A percentile compares a stretch with the other conserved stretches of the same genome.
phyloP scores from a whole-genome alignment of 2,113 vertebrate species.

The Vulpes ferrilata region DNA sequence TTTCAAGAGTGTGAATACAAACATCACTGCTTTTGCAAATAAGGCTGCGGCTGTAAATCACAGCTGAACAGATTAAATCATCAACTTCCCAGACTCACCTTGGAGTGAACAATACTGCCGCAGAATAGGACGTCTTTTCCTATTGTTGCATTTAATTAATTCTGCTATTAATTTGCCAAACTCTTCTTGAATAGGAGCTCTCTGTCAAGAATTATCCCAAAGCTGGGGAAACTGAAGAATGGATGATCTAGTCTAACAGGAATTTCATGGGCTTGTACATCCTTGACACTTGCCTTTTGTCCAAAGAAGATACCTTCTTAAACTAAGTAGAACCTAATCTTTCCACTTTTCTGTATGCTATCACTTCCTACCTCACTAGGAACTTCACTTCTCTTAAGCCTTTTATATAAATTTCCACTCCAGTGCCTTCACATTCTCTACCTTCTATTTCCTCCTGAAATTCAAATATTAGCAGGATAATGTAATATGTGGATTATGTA shows the following conservation, averaged over 20 bases:
- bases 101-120: background rate
- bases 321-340: background rate
- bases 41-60: background rate
- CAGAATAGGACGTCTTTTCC: background rate
- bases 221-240: background rate
- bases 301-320: background rate
- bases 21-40: background rate
- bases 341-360: background rate
- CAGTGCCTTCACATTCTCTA: background rate
- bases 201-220: background rate
- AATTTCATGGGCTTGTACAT: background rate
- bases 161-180: background rate
- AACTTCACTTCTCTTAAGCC: background rate
- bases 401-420: background rate
- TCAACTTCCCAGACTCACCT: background rate
- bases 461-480: background rate
- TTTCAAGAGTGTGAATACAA: background rate
- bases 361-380: background rate
- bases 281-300: background rate
- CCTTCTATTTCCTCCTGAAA: background rate
- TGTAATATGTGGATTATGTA: background rate
- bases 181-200: background rate
- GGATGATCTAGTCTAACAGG: background rate
- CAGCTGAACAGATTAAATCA: background rate
- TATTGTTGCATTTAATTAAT: background rate